A percentile compares a stretch with the other conserved stretches of the same genome.
These are phyloP conservation scores for Crypturellus undulatus DNA, from an alignment of 2,113 vertebrate species.

Conservation along the genomic window DNA sequence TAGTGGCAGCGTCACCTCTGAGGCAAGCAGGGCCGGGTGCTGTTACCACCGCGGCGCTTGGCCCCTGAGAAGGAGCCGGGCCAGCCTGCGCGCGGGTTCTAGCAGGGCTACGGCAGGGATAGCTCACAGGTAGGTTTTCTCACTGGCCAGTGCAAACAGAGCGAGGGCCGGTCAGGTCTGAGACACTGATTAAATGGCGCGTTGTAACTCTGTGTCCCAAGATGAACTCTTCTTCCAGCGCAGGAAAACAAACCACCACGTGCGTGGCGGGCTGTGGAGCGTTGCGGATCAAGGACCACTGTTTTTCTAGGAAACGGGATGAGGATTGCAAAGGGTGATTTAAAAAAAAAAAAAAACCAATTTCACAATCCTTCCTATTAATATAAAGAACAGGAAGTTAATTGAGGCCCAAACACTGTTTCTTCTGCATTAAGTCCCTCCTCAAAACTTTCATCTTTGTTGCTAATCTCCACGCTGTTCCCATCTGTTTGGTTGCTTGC, in stretches of 20 bases:
- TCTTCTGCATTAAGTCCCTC: neutral
- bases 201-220: constrained; percentile 33
- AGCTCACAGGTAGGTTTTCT: constrained; percentile 46
- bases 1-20: neutral
- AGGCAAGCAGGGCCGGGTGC: neutral
- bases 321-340: neutral
- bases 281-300: neutral
- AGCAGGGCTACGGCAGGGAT: constrained; percentile 39
- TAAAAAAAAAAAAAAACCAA: neutral
- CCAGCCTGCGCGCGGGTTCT: neutral
- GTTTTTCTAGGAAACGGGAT: neutral
- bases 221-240: constrained; percentile 16
- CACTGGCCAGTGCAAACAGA: constrained; percentile 17
- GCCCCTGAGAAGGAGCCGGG: constrained; percentile 7
- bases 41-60: constrained; percentile 5
- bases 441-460: constrained; percentile 31
- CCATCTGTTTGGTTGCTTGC: constrained; percentile 1
- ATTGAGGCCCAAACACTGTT: neutral
- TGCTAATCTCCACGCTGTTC: neutral
- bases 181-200: constrained; percentile 17
- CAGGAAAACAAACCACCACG: neutral
- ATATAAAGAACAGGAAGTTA: constrained; percentile 31
- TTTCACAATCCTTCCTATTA: constrained; percentile 39
- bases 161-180: constrained; percentile 22
- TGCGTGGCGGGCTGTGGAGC: neutral